A percentile compares a stretch with the other conserved stretches of the same genome.
Evolutionary conservation across 2,113 vertebrate species (phyloP).

Genomic region (Larimichthys polyactis): DNA sequence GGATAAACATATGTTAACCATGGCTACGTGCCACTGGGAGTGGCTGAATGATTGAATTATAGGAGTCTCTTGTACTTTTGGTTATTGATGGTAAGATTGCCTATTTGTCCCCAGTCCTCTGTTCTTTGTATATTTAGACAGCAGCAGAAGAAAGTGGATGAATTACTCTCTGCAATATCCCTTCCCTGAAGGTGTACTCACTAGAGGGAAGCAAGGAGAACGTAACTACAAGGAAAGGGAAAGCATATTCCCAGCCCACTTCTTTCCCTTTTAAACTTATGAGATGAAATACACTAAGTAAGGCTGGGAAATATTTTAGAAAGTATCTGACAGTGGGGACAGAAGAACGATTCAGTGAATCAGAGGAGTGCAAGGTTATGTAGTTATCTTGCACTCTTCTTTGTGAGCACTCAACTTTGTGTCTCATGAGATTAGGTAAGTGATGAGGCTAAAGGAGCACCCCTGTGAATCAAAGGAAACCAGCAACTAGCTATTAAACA

Average conservation of each 20-base stretch:
- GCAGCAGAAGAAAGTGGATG: constrained; percentile 15
- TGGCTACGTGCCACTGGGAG: background rate
- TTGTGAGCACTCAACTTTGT: constrained; percentile 15
- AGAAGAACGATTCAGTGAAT: constrained; percentile 25
- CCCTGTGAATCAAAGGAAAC: constrained; percentile 7
- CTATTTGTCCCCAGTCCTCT: constrained; percentile 9
- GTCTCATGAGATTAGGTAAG: constrained; percentile 6
- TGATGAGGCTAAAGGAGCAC: background rate
- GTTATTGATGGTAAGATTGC: constrained; percentile 25
- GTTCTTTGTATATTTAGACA: constrained; percentile 22
- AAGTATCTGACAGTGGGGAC: constrained; percentile 14
- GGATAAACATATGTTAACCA: constrained; percentile 33
- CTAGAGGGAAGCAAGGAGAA: constrained; percentile 13
- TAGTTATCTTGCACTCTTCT: background rate
- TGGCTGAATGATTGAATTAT: constrained; percentile 28
- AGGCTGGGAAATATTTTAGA: constrained; percentile 7
- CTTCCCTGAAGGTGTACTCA: constrained; percentile 46
- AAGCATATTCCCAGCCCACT: constrained; percentile 20
- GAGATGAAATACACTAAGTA: constrained; percentile 17
- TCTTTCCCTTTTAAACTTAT: constrained; percentile 12
- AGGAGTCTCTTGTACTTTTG: constrained; percentile 18
- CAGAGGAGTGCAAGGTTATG: constrained; percentile 8
- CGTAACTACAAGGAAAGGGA: constrained; percentile 15
- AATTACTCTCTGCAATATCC: constrained; percentile 41
- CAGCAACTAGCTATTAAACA: background rate